phyloP scores from a whole-genome alignment of 2,113 vertebrate genomes.

The Ornithorhynchus anatinus region DNA sequence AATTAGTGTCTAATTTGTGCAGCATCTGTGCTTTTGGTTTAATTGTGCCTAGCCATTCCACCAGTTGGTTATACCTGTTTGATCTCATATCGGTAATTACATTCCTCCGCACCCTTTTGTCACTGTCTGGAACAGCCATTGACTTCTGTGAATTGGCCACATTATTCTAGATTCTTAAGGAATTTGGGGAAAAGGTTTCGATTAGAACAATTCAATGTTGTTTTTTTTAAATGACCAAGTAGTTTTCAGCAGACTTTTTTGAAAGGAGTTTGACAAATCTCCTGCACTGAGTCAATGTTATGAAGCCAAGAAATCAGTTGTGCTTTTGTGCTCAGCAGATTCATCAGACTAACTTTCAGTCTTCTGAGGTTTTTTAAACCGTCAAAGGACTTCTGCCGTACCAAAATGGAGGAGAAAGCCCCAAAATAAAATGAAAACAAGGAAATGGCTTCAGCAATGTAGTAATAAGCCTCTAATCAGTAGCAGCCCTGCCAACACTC shows the following conservation, averaged over 20 bases:
- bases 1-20: too few species aligned
- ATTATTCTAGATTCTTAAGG: not conserved
- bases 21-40: too few species aligned
- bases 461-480: not conserved
- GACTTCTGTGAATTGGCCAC: not conserved
- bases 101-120: too few species aligned
- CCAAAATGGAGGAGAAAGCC: not conserved
- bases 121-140: not conserved
- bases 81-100: too few species aligned
- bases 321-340: not conserved
- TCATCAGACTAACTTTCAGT: not conserved
- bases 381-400: not conserved
- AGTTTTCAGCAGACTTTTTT: not conserved
- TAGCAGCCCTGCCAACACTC: not conserved
- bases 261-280: not conserved
- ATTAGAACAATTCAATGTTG: not conserved
- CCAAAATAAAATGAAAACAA: not conserved
- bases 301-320: not conserved
- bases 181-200: not conserved
- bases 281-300: not conserved
- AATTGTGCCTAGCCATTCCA: too few species aligned
- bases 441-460: not conserved
- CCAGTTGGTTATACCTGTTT: too few species aligned
- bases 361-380: not conserved
- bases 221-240: not conserved